A percentile compares a stretch with the other conserved stretches of the same genome.
These are phyloP conservation scores for Tupiocoris notatus DNA, from an alignment of 2,888 invertebrate species.

Conservation along the genomic window DNA sequence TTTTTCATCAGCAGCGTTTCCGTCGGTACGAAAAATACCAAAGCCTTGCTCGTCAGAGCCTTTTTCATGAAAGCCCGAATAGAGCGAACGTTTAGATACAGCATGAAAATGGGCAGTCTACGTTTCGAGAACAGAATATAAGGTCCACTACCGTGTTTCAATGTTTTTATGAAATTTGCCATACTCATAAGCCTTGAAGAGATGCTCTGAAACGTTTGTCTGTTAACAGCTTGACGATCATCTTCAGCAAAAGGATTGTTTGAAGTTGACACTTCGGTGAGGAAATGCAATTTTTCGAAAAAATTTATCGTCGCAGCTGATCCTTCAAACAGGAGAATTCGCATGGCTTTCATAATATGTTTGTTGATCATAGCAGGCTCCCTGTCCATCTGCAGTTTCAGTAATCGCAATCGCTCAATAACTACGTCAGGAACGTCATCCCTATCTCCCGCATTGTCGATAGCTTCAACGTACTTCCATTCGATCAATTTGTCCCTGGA, in stretches of 20 bases:
- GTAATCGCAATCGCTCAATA: background rate
- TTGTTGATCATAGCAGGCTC: background rate
- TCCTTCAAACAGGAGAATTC: background rate
- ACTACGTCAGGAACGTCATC: background rate
- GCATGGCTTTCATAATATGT: background rate
- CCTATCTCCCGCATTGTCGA: background rate
- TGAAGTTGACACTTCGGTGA: background rate
- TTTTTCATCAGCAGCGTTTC: background rate
- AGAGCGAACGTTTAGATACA: background rate
- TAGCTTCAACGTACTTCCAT: background rate
- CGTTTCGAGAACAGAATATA: background rate
- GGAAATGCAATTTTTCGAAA: background rate
- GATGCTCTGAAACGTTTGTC: background rate
- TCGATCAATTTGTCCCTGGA: background rate
- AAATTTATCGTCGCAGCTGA: background rate
- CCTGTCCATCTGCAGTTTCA: background rate
- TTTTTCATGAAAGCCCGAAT: background rate
- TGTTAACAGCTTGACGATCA: background rate
- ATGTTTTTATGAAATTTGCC: background rate
- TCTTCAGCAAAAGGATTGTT: background rate
- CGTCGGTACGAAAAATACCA: background rate
- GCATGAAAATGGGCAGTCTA: slow-evolving; percentile 1
- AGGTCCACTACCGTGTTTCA: background rate
- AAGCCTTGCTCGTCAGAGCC: background rate
- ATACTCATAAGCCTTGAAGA: background rate